Evolutionary conservation across 1,140 invertebrate genomes (phyloP).

Genomic region (Hycleus cichorii): DNA sequence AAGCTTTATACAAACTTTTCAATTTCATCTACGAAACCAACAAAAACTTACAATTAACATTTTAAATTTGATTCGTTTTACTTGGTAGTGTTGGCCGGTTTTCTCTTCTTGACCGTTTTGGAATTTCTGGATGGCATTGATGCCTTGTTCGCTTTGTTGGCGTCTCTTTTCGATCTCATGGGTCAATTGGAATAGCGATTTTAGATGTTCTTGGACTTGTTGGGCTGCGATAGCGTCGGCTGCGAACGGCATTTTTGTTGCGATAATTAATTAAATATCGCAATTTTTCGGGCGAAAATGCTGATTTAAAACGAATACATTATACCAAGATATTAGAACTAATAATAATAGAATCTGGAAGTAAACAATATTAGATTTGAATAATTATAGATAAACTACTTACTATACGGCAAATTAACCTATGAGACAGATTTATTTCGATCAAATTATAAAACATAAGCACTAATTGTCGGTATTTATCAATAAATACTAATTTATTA

Average conservation of each 20-base stretch:
- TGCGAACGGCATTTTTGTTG: slow-evolving; percentile 58
- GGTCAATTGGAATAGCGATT: slow-evolving; percentile 65
- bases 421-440: slow-evolving; percentile 14
- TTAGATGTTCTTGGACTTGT: slow-evolving; percentile 75
- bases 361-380: slow-evolving; percentile 1
- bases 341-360: slow-evolving; percentile 25
- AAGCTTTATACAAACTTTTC: slow-evolving; percentile 72
- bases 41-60: slow-evolving; percentile 31
- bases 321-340: slow-evolving; percentile 31
- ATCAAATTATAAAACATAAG: slow-evolving; percentile 21
- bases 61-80: slow-evolving; percentile 20
- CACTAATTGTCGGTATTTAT: too few relatives aligned
- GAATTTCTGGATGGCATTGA: slow-evolving; percentile 69
- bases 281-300: slow-evolving; percentile 15
- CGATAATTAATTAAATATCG: neutral
- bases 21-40: slow-evolving; percentile 57
- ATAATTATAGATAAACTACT: slow-evolving; percentile 6
- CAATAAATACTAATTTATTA: too few relatives aligned
- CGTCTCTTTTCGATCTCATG: slow-evolving; percentile 76
- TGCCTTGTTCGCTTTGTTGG: slow-evolving; percentile 65
- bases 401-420: slow-evolving; percentile 26
- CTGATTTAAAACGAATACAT: slow-evolving; percentile 22
- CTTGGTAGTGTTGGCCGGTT: slow-evolving; percentile 50
- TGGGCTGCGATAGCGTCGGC: slow-evolving; percentile 64
- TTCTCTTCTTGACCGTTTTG: slow-evolving; percentile 70